These are phyloP conservation scores for Sinocyclocheilus maitianheensis DNA, from an alignment of 2,113 vertebrate species.

Conservation along the genomic window DNA sequence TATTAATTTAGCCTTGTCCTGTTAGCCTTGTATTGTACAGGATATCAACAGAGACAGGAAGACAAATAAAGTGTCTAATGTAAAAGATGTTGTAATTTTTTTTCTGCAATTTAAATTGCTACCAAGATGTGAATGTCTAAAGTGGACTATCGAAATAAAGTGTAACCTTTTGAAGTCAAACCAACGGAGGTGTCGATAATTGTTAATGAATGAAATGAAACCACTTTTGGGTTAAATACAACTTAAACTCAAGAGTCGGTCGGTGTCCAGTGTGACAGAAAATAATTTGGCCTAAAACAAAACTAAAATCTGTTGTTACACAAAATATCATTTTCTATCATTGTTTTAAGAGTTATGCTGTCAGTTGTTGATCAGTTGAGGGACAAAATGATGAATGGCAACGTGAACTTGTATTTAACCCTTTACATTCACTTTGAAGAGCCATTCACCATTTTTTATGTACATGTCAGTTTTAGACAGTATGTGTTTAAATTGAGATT, in stretches of 20 bases:
- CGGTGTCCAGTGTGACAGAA: not conserved
- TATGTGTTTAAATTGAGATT: not conserved
- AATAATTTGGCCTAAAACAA: not conserved
- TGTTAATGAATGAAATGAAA: not conserved
- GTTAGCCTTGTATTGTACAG: slow-evolving; percentile 4
- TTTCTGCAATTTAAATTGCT: not conserved
- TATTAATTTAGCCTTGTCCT: not conserved
- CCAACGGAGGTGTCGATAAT: not conserved
- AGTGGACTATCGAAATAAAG: too few relatives aligned
- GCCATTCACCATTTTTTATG: not conserved
- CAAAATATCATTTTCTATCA: too few relatives aligned
- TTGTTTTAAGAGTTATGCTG: too few relatives aligned
- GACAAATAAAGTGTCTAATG: slow-evolving; percentile 27
- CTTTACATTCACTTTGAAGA: not conserved
- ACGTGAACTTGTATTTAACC: not conserved
- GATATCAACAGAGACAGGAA: not conserved
- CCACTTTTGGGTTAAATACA: slow-evolving; percentile 13
- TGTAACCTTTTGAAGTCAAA: not conserved
- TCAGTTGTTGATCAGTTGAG: not conserved
- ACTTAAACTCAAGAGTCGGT: not conserved
- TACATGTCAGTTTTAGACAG: not conserved
- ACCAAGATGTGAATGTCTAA: too few relatives aligned
- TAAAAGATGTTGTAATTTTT: not conserved
- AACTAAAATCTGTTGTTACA: not conserved
- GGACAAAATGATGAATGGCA: not conserved